Conservation (phyloP, 2,888 invertebrate genomes). For the Pheosia gnoma region DNA sequence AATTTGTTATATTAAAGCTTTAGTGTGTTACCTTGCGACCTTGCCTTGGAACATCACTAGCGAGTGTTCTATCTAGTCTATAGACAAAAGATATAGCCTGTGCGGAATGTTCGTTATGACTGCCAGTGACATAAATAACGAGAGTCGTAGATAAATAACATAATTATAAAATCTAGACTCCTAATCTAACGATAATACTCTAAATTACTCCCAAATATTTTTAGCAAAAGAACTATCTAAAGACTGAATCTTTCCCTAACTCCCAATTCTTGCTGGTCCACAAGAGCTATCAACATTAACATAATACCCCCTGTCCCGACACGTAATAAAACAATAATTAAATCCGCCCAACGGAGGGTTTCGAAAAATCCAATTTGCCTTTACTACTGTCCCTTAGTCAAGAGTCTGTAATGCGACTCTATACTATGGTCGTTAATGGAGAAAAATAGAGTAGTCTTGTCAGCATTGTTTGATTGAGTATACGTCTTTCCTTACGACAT, state of each 20-base stretch:
- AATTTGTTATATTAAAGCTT: too few relatives aligned
- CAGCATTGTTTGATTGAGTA: not conserved
- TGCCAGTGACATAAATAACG: too few relatives aligned
- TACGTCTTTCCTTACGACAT: not conserved
- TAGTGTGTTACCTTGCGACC: too few relatives aligned
- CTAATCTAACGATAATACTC: too few relatives aligned
- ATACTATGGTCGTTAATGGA: conserved; percentile 12
- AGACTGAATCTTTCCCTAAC: conserved; percentile 7
- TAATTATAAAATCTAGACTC: too few relatives aligned
- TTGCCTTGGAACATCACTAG: too few relatives aligned
- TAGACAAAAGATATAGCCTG: too few relatives aligned
- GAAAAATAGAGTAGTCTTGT: not conserved
- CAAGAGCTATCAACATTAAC: conserved; percentile 51
- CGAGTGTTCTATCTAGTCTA: too few relatives aligned
- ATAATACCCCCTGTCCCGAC: conserved; percentile 45
- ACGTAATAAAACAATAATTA: conserved; percentile 79
- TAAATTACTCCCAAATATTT: too few relatives aligned
- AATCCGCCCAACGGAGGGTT: conserved; percentile 57
- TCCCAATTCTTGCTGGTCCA: conserved; percentile 25
- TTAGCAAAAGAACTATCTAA: not conserved
- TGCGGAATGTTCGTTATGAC: too few relatives aligned
- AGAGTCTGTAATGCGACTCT: conserved; percentile 23
- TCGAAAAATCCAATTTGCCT: conserved; percentile 78
- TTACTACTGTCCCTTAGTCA: conserved; percentile 61
- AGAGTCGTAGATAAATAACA: too few relatives aligned